Base-by-base conservation (phyloP, 2,888 invertebrate genomes). In the Synergus japonicus region DNA sequence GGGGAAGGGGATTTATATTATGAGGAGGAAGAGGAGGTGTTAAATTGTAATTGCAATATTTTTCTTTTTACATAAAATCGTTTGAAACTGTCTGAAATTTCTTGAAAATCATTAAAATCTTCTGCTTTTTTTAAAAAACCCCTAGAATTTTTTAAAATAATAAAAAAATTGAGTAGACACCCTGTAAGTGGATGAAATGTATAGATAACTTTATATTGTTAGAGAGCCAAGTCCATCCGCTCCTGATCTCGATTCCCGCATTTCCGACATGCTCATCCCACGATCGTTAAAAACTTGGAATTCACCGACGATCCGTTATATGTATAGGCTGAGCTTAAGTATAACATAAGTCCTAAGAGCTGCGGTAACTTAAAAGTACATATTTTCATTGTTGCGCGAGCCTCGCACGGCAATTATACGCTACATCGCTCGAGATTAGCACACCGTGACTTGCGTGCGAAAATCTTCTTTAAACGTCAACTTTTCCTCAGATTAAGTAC, bases 401-500 rank as follows among this genome's bases (percentile, higher is more conserved):
- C 79, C 83, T 87, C 87, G 82, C 86, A 85, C 85, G 88, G 79
- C 85, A 87, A 88, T 89, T 87, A 88, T 80, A 81, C 83, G 82
- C 77, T 77, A 78, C 84, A 86, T 84, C 82, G 84, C 83, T 81
- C 79, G 83, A 78, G 82, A 83, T 84, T 83, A 85, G 82, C 81
- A 76, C 85, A 81, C 69, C 85, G 86, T 86, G 84, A 87, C 85
- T 86, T 83, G 85, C 87, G 85, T 88, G 87, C 85, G 87, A 87
- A 87, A 82, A 81, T 81, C 63, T 79, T 69, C 18, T 44, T 76
- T 65, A 66, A 77, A 37, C 69, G 44, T 77, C 29, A 54, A 73
- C 29, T 69, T 22, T 49, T 69, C 49, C 15, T 69, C 15, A 13
- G 44, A 44, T 44, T 67, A 67, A n/a, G 18, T 10, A 46, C 67